A percentile compares a stretch with the other conserved stretches of the same genome.
Conservation (phyloP, 2,888 invertebrate species). For the Drosophila acutilabella region DNA sequence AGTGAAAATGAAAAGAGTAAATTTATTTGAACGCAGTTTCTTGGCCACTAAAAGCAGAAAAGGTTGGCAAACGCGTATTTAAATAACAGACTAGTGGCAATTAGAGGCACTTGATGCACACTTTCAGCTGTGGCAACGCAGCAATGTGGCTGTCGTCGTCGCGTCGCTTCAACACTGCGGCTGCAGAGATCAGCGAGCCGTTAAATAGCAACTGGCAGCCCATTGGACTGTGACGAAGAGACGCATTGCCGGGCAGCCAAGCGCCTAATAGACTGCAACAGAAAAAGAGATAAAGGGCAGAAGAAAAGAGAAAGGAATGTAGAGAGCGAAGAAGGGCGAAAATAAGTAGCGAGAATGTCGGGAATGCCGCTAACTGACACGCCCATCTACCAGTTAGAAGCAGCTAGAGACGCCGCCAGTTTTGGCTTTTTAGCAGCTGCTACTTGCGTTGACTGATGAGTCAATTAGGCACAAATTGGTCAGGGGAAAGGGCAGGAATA, state of each 20-base stretch:
- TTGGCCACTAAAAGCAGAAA: background rate
- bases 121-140: constrained; percentile 7
- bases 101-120: constrained; percentile 48
- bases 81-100: constrained; percentile 37
- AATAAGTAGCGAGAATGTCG: background rate
- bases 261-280: constrained; percentile 77
- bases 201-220: constrained; percentile 73
- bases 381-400: background rate
- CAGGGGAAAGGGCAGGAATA: background rate
- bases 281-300: background rate
- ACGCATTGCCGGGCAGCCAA: constrained; percentile 58
- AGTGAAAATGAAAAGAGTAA: background rate
- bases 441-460: constrained; percentile 5
- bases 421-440: constrained; percentile 2
- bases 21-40: constrained; percentile 1
- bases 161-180: constrained; percentile 38
- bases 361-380: background rate
- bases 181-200: constrained; percentile 63
- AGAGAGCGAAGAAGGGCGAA: background rate
- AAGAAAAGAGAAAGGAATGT: background rate
- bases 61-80: constrained; percentile 7
- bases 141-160: background rate
- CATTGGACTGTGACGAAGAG: constrained; percentile 29
- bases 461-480: constrained; percentile 20
- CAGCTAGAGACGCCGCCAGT: background rate